phyloP scores from a whole-genome alignment of 2,888 invertebrate species.

The Nomada flava region DNA sequence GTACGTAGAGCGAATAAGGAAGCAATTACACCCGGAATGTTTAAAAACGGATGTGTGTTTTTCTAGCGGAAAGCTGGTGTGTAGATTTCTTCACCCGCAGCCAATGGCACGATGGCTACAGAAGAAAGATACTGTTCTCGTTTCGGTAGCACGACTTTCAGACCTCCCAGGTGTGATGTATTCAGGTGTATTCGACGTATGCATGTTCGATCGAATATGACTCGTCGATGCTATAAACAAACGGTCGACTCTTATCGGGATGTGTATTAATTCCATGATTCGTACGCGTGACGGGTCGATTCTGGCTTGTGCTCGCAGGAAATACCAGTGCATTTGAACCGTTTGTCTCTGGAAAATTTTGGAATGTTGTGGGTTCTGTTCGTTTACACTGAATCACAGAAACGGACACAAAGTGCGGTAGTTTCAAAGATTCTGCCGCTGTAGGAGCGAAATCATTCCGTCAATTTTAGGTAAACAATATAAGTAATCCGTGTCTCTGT shows the following conservation, averaged over 20 bases:
- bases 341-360: conserved; percentile 31
- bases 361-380: conserved; percentile 46
- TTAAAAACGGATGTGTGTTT: conserved; percentile 33
- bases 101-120: conserved; percentile 25
- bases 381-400: conserved; percentile 36
- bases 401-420: conserved; percentile 54
- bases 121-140: conserved; percentile 48
- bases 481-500: background rate
- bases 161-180: conserved; percentile 40
- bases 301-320: conserved; percentile 1
- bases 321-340: conserved; percentile 8
- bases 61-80: conserved; percentile 21
- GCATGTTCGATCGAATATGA: conserved; percentile 47
- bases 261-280: conserved; percentile 23
- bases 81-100: background rate
- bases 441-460: background rate
- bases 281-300: background rate
- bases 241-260: conserved; percentile 32
- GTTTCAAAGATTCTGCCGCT: conserved; percentile 41
- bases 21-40: conserved; percentile 2
- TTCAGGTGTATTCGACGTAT: conserved; percentile 42
- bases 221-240: conserved; percentile 57
- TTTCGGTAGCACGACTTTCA: conserved; percentile 32
- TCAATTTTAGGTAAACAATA: conserved; percentile 49
- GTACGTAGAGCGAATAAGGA: background rate